phyloP scores from a whole-genome alignment of 2,888 invertebrate genomes.

The Gari tellinella region DNA sequence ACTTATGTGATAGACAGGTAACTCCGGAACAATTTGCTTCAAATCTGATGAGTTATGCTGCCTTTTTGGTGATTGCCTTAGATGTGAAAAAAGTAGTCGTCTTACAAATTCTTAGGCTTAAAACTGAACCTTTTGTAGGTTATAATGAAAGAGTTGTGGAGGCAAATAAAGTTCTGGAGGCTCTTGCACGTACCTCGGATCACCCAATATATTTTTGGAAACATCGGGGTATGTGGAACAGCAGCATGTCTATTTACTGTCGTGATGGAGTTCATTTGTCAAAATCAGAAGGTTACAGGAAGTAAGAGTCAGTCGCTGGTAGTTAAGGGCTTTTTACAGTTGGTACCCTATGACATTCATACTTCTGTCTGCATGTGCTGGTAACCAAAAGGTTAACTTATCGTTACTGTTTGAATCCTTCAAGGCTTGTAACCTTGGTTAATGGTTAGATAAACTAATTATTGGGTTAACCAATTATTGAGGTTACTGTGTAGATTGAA shows the following conservation, averaged over 20 bases:
- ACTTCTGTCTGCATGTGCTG: no score
- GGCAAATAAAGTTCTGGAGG: slow-evolving; percentile 10
- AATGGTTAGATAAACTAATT: no score
- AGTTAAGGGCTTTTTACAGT: no score
- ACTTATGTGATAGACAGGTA: slow-evolving; percentile 4
- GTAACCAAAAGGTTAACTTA: no score
- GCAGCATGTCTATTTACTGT: background rate
- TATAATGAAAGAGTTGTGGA: slow-evolving; percentile 14
- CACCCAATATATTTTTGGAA: slow-evolving; percentile 10
- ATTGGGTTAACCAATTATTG: no score
- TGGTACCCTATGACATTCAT: no score
- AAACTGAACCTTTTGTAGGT: slow-evolving; percentile 1
- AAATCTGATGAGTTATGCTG: slow-evolving; percentile 8
- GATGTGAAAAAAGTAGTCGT: slow-evolving; percentile 8
- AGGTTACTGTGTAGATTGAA: no score
- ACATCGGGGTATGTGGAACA: slow-evolving; percentile 28
- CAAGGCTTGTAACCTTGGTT: no score
- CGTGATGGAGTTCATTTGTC: slow-evolving; percentile 22
- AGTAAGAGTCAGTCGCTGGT: no score
- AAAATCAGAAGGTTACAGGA: slow-evolving; percentile 7
- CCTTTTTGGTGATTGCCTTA: slow-evolving; percentile 7
- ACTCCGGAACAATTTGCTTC: slow-evolving; percentile 14
- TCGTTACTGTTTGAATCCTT: no score
- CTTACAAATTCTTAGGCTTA: background rate
- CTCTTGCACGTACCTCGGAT: background rate